Percentiles rank a stretch among this genome's conserved stretches.
Conservation (phyloP, 2,888 invertebrate genomes). For the Dyspetes luteomarginatus region DNA sequence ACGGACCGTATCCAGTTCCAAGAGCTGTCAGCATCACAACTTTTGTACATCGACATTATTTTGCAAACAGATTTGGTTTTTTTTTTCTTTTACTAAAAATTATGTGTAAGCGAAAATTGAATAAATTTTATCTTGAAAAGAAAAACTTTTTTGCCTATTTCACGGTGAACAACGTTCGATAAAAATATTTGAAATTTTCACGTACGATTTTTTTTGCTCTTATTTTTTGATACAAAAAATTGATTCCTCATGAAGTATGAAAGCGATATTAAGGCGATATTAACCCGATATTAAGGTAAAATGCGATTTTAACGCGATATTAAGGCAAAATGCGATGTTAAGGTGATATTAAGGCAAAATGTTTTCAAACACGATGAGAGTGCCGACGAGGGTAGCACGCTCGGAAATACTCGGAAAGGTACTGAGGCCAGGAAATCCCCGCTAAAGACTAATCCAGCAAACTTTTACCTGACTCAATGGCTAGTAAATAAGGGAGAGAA, state of each 20-base stretch:
- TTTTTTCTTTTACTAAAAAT: not conserved
- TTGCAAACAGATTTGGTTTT: not conserved
- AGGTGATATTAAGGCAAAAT: no score
- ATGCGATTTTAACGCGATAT: no score
- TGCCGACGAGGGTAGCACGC: not conserved
- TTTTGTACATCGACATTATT: constrained; percentile 26
- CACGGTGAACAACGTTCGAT: not conserved
- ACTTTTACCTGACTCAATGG: not conserved
- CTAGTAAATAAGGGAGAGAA: not conserved
- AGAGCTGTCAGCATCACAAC: constrained; percentile 50
- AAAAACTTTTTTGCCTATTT: not conserved
- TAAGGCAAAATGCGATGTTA: no score
- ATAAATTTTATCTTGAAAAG: not conserved
- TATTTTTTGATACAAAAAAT: not conserved
- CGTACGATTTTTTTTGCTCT: not conserved
- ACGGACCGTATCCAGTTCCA: constrained; percentile 52
- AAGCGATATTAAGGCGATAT: not conserved
- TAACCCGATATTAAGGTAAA: no score
- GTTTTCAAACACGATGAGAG: not conserved
- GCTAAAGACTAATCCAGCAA: not conserved
- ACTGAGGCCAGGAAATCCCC: not conserved
- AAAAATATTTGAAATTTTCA: not conserved
- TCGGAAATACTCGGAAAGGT: not conserved
- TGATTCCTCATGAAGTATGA: not conserved
- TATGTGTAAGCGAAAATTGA: no score